Base-by-base conservation (phyloP, 2,888 invertebrate genomes). In the Hipparchia sbordonii region DNA sequence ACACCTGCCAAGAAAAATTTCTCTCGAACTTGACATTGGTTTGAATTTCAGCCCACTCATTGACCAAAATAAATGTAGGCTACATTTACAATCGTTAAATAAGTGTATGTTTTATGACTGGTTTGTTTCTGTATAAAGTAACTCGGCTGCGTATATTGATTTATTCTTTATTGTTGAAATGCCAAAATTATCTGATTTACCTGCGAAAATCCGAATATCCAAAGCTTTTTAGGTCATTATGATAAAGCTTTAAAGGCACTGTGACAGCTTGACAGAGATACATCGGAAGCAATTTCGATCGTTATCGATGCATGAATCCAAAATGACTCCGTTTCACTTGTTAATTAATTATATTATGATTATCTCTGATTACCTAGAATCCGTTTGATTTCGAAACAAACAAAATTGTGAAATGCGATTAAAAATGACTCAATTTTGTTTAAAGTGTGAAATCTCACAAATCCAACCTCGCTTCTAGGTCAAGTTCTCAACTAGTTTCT, bases 191-290 rank as follows among this genome's bases (percentile, higher is more conserved):
- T 62, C 48, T 46, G n/a, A 71, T 67, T 71, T 60, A 72, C 54
- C 62, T 51, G 63, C 59, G 56, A 72, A 63, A 39, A 74, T 39
- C 63, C 59, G 72, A 70, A 69, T 63, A 67, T 23, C 66, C 57
- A n/a, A 54, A 60, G 56, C 23, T 70, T 70, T 74, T 74, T 76
- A 48, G 75, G 75, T 76, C 72, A 71, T 66, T 72, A 70, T 66
- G 66, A 76, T 74, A 68, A 70, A 76, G 70, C 72, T 67, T 73
- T 9, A 73, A 63, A 63, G 56, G 33, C 68, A 45, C 13, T 60
- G 57, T 74, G 75, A 76, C 75, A 76, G 74, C 63, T 76, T 72
- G 75, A 76, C 72, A 62, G 74, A 72, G 62, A 72, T 70, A 72
- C 72, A 70, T 75, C 74, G 75, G 70, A 67, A 70, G 62, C 70